Evolutionary conservation across 2,888 invertebrate species (phyloP).

Genomic region (Macrophya alboannulata): DNA sequence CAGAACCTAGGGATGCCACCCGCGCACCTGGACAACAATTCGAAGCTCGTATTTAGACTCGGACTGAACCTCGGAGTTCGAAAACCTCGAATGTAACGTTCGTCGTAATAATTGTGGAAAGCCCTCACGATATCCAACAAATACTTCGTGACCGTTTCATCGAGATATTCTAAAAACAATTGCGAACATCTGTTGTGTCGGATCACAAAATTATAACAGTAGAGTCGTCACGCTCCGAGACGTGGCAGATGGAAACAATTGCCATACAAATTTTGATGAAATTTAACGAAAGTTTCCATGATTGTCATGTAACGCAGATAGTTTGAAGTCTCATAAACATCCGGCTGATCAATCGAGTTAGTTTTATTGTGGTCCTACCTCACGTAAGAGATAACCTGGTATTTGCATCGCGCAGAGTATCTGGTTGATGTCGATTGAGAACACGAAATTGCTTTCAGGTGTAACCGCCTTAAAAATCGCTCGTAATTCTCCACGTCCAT

Average conservation of each 20-base stretch:
- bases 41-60: slow-evolving; percentile 34
- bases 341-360: not conserved
- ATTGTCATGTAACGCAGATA: not conserved
- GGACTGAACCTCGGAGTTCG: slow-evolving; percentile 22
- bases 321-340: not conserved
- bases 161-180: not conserved
- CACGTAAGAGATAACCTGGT: not conserved
- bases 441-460: slow-evolving; percentile 47
- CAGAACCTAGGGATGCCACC: slow-evolving; percentile 8
- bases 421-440: slow-evolving; percentile 17
- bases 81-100: slow-evolving; percentile 26
- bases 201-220: not conserved
- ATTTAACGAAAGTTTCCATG: not conserved
- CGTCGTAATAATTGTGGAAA: slow-evolving; percentile 4
- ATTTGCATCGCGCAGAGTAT: slow-evolving; percentile 5
- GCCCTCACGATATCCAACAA: not conserved
- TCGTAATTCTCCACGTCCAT: slow-evolving; percentile 22
- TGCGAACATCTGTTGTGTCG: not conserved
- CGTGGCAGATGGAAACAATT: not conserved
- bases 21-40: slow-evolving; percentile 43
- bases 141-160: not conserved
- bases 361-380: not conserved
- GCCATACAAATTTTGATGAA: not conserved
- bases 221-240: not conserved
- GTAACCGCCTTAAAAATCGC: not conserved